phyloP scores from a whole-genome alignment of 2,888 invertebrate species.

The Xiphydria camelus region DNA sequence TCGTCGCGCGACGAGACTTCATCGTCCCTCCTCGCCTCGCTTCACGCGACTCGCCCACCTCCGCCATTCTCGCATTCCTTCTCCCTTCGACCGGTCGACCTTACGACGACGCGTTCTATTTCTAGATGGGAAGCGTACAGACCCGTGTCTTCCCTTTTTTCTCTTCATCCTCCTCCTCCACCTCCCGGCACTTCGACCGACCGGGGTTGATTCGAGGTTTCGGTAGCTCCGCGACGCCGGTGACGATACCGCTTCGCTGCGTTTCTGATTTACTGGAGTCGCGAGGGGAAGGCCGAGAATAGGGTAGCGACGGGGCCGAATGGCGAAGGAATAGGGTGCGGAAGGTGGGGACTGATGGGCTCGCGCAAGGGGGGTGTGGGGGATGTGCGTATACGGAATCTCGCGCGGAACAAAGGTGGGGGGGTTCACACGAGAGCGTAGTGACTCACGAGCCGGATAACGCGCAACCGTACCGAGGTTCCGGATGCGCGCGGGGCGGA shows the following conservation, averaged over 20 bases:
- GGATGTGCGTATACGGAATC: conserved; percentile 4
- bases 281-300: conserved; percentile 16
- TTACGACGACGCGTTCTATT: conserved; percentile 10
- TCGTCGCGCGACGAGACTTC: no score
- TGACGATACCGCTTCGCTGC: conserved; percentile 49
- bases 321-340: conserved; percentile 5
- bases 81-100: no score
- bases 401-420: conserved; percentile 5
- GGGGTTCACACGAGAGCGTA: not conserved
- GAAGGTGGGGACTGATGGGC: conserved; percentile 8
- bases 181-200: no score
- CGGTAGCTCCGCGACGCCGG: conserved; percentile 19
- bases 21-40: no score
- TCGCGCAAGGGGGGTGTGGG: conserved; percentile 15
- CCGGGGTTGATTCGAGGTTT: conserved; percentile 31
- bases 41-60: no score
- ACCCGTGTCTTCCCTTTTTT: no score
- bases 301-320: conserved; percentile 4
- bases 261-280: conserved; percentile 45
- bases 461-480: not conserved
- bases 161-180: no score
- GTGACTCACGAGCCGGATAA: not conserved
- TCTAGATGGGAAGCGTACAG: conserved; percentile 25
- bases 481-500: conserved; percentile 23
- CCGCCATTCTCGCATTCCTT: no score